Evolutionary conservation across 2,797 vertebrate genomes (phyloP).

Genomic region (Sebastes iracundus): DNA sequence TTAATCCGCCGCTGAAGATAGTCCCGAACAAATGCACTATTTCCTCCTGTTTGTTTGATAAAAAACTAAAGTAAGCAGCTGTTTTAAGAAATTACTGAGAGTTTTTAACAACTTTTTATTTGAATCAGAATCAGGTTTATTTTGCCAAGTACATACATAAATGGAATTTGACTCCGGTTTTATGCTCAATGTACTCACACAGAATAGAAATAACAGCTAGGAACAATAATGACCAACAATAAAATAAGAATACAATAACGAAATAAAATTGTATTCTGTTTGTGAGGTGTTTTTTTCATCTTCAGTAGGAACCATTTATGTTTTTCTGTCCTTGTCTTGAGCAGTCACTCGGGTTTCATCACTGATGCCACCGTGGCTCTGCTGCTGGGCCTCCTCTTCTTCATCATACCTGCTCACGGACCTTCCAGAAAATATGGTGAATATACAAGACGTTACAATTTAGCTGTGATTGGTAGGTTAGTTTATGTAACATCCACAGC

Average conservation of each 20-base stretch:
- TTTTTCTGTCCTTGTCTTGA: background rate
- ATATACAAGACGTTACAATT: accelerated
- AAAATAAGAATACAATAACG: no score
- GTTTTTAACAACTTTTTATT: background rate
- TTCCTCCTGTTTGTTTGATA: background rate
- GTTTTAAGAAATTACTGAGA: background rate
- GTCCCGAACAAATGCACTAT: background rate
- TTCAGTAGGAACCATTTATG: background rate
- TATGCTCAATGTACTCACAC: no score
- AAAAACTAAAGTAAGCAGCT: background rate
- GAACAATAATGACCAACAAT: no score
- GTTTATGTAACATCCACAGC: background rate
- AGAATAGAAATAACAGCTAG: no score
- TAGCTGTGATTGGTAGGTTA: background rate
- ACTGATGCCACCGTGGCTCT: constrained; percentile 92
- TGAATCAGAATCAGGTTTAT: background rate
- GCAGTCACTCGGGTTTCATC: constrained; percentile 83
- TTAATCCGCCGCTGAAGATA: background rate
- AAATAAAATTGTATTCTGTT: no score
- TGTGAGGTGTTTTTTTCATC: background rate
- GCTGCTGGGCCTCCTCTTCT: constrained; percentile 88
- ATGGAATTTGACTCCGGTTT: no score
- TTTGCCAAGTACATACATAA: no score
- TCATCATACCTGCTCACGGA: constrained; percentile 87
- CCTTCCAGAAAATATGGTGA: constrained; percentile 79